Evolutionary conservation across 2,888 invertebrate genomes (phyloP).

Genomic region (Scaptomyza tumidula): DNA sequence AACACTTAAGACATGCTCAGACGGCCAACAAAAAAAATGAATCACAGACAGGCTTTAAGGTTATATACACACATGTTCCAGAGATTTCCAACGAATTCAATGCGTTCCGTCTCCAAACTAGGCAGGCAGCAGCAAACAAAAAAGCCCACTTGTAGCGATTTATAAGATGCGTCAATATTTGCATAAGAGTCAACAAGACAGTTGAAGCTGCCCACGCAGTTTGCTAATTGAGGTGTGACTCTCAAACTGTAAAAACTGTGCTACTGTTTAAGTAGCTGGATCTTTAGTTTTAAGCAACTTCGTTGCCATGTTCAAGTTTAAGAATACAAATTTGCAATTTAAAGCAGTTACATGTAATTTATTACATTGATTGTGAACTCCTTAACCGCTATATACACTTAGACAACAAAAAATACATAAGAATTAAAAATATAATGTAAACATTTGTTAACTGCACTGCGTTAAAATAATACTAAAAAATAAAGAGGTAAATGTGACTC

Average conservation of each 20-base stretch:
- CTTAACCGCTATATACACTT: conserved; percentile 55
- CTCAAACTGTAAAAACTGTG: conserved; percentile 10
- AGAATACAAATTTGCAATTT: conserved; percentile 9
- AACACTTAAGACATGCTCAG: conserved; percentile 67
- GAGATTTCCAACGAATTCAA: conserved; percentile 31
- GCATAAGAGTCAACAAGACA: conserved; percentile 26
- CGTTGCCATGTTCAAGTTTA: background rate
- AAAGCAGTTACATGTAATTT: conserved; percentile 60
- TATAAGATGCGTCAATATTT: conserved; percentile 47
- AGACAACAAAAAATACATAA: conserved; percentile 20
- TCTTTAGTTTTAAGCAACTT: background rate
- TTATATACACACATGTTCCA: background rate
- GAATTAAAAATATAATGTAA: background rate
- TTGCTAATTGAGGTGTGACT: background rate
- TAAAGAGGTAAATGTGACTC: conserved; percentile 19
- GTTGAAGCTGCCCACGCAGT: background rate
- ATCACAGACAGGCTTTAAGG: conserved; percentile 42
- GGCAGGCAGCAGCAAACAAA: conserved; percentile 10
- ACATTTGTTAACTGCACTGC: conserved; percentile 31
- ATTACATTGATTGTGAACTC: conserved; percentile 65
- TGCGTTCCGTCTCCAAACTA: conserved; percentile 32
- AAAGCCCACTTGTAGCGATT: conserved; percentile 24
- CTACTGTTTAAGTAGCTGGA: background rate
- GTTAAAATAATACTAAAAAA: conserved; percentile 47
- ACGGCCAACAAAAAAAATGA: conserved; percentile 40